Evolutionary conservation across 2,888 invertebrate genomes (phyloP).

Genomic region (Anticlea derivata): DNA sequence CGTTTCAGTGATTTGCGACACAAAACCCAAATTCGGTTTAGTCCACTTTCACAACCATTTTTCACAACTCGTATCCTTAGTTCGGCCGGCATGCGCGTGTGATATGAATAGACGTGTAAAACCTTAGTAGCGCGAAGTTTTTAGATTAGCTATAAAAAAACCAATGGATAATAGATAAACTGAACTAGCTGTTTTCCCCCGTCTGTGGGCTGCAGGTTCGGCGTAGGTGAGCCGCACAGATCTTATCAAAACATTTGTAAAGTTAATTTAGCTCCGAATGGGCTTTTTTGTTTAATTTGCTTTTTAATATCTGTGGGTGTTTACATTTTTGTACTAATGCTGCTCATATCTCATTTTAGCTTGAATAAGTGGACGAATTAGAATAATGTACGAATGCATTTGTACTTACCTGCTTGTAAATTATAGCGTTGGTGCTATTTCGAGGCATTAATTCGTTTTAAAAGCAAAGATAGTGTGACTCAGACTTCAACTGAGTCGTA

Average conservation of each 20-base stretch:
- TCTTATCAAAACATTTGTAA: slow-evolving; percentile 58
- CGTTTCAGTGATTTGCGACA: too few species aligned
- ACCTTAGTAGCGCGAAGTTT: too few species aligned
- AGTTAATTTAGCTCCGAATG: slow-evolving; percentile 54
- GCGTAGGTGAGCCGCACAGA: slow-evolving; percentile 55
- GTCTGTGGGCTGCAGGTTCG: slow-evolving; percentile 36
- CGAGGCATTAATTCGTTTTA: slow-evolving; percentile 20
- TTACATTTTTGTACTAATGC: slow-evolving; percentile 36
- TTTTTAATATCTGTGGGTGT: slow-evolving; percentile 48
- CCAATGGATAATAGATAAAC: background rate
- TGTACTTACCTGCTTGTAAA: slow-evolving; percentile 9
- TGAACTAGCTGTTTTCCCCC: slow-evolving; percentile 18
- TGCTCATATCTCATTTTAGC: slow-evolving; percentile 32
- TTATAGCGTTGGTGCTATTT: slow-evolving; percentile 18
- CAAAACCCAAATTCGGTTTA: too few species aligned
- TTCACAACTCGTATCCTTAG: too few species aligned
- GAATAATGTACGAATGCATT: slow-evolving; percentile 27
- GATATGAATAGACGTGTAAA: too few species aligned
- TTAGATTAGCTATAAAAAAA: background rate
- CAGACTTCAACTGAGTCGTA: too few species aligned
- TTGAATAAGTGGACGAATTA: slow-evolving; percentile 25
- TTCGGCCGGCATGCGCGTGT: too few species aligned
- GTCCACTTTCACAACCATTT: too few species aligned
- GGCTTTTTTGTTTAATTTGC: slow-evolving; percentile 41
- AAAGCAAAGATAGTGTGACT: background rate